Evolutionary conservation across 2,888 invertebrate species (phyloP).

Genomic region (Plemyria rubiginata): DNA sequence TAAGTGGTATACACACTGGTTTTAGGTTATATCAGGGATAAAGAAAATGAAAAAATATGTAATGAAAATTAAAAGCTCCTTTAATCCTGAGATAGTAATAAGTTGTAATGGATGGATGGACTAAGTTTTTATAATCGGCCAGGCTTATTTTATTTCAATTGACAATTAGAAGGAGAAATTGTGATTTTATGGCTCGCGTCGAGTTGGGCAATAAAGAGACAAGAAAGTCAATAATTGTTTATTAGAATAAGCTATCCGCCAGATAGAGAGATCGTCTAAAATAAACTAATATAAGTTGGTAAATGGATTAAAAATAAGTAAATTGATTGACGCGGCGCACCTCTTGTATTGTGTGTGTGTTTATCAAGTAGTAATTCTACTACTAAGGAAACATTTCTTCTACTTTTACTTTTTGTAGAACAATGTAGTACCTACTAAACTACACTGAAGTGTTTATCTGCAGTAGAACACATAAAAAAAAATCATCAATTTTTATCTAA

Average conservation of each 20-base stretch:
- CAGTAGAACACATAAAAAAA: too few species aligned
- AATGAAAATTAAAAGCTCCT: neutral
- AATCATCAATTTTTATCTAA: too few species aligned
- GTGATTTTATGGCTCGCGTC: conserved; percentile 30
- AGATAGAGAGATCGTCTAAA: conserved; percentile 18
- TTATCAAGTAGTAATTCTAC: too few species aligned
- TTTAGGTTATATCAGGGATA: neutral
- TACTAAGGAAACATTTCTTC: too few species aligned
- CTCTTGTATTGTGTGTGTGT: neutral
- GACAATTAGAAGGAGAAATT: conserved; percentile 32
- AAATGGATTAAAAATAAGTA: neutral
- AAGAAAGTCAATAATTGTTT: conserved; percentile 27
- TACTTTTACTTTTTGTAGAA: too few species aligned
- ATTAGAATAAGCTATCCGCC: conserved; percentile 18
- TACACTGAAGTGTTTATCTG: too few species aligned
- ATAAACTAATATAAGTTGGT: conserved; percentile 2
- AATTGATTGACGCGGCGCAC: too few species aligned
- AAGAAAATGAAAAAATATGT: neutral
- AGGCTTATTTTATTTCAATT: conserved; percentile 25
- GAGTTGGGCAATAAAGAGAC: conserved; percentile 29
- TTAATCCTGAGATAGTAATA: neutral
- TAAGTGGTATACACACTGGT: neutral
- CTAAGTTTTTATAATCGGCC: conserved; percentile 4
- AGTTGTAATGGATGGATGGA: neutral
- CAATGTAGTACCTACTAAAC: too few species aligned